A percentile compares a stretch with the other conserved stretches of the same genome.
Conservation (phyloP, 2,888 invertebrate genomes). For the Euspilapteryx auroguttella region DNA sequence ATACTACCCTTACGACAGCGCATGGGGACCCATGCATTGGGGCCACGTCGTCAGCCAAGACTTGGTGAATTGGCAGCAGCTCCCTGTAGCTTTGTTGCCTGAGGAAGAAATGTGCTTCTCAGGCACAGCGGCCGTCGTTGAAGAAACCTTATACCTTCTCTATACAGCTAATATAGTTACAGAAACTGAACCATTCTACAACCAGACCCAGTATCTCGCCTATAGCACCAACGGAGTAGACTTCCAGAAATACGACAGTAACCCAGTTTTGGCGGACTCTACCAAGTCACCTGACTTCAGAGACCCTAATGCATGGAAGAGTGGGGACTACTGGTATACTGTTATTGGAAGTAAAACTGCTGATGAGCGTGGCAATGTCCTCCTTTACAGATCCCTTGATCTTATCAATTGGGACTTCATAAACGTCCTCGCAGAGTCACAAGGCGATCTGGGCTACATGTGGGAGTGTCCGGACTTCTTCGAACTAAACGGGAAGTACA, state of each 20-base stretch:
- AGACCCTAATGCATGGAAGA: conserved; percentile 50
- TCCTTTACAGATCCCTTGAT: conserved; percentile 39
- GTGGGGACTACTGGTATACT: conserved; percentile 38
- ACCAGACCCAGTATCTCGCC: conserved; percentile 40
- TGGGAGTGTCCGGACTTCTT: conserved; percentile 60
- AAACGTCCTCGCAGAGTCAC: conserved; percentile 30
- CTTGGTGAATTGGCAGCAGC: conserved; percentile 46
- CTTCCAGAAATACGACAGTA: conserved; percentile 36
- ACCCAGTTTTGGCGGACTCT: conserved; percentile 35
- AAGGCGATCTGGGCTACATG: conserved; percentile 38
- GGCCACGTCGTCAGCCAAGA: conserved; percentile 48
- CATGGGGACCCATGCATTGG: conserved; percentile 58
- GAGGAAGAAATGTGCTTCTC: conserved; percentile 46
- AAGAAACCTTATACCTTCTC: conserved; percentile 29
- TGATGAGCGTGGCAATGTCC: conserved; percentile 28
- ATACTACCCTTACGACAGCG: conserved; percentile 43
- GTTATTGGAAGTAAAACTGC: conserved; percentile 36
- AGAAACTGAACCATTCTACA: conserved; percentile 22
- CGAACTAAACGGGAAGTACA: conserved; percentile 34
- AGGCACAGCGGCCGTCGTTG: conserved; percentile 40
- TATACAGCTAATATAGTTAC: conserved; percentile 29
- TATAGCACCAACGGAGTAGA: conserved; percentile 35
- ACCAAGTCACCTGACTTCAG: conserved; percentile 44
- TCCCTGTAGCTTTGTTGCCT: conserved; percentile 48
- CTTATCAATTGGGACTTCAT: conserved; percentile 37